Conservation (phyloP, 2,797 vertebrate genomes). For the Bufotes viridis region DNA sequence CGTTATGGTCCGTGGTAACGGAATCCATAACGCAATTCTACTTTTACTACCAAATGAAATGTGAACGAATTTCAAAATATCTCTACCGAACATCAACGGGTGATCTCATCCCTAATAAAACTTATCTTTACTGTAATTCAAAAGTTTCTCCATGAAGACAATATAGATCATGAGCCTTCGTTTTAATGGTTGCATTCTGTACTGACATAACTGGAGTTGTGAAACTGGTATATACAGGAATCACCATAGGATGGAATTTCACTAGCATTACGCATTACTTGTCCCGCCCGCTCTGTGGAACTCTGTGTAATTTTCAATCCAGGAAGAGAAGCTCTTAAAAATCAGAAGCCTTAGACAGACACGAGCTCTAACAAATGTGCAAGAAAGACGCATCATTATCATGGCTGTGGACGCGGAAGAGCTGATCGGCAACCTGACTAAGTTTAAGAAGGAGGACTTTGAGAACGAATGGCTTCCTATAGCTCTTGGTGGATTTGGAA, state of each 20-base stretch:
- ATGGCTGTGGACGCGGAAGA: conserved; percentile 52
- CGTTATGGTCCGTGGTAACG: no score
- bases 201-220: conserved; percentile 21
- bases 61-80: no score
- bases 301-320: conserved; percentile 15
- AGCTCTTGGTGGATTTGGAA: conserved; percentile 79
- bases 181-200: background rate
- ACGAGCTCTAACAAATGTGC: conserved; percentile 44
- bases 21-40: no score
- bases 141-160: background rate
- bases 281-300: conserved; percentile 30
- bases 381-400: background rate
- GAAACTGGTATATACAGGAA: conserved; percentile 34
- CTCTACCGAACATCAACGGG: no score
- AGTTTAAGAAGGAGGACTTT: conserved; percentile 83
- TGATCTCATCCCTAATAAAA: no score
- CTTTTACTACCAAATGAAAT: no score
- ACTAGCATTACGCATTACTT: background rate
- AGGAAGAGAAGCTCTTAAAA: conserved; percentile 47
- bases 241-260: conserved; percentile 7
- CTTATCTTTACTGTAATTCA: background rate
- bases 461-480: conserved; percentile 81
- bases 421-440: conserved; percentile 59
- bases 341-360: background rate
- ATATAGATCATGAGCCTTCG: background rate